Evolutionary conservation across 2,797 vertebrate species (phyloP), one percentile per base, ranked within the genome.

Genomic region (Loris lydekkerianus): DNA sequence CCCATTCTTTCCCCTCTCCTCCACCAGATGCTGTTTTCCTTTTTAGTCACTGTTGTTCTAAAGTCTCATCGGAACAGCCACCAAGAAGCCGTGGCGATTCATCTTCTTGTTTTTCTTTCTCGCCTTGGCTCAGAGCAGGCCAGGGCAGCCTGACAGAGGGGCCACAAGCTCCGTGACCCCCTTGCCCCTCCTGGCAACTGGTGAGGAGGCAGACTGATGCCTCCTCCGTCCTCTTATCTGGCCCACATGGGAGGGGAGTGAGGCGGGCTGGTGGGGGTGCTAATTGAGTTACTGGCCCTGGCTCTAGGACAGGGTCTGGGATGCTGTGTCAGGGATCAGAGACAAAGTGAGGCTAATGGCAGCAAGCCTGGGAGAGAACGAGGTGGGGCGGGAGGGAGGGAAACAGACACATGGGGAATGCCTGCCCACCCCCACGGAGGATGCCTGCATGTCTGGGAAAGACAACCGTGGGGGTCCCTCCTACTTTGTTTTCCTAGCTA

Each of bases 91-190:
- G 80, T 0, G 73, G 56, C 95, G 80, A 98, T 98, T 98, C 98
- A 98, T 98, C 98, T 98, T 98, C 98, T 91, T 98, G 97, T 97
- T 98, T 98, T 98, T 96, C 98, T 97, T 98, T 97, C 97, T 98
- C 15, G 65, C 96, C 97, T 98, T 96, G 98, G 97, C 96, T 98
- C 63, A 0, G 94, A 89, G 94, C 97, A 98, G 98, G 95, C 98
- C 97, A 97, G 98, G 97, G 96, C 97, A 96, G 97, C 96, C 98
- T 98, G 98, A 98, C 97, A 98, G 97, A 97, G 94, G 94, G 98
- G 98, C 98, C 98, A 97, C 97, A 97, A 98, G 96, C 97, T 63
- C 15, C 49, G 86, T 96, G 95, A 97, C 75, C 0, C 93, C 94
- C 84, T 96, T 63, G 10, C n/a, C 94, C 72, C 97, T 98, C 96